Percentiles rank a stretch among this genome's conserved stretches.
Evolutionary conservation across 2,888 invertebrate species (phyloP).

Genomic region (Odontocolon sp.): DNA sequence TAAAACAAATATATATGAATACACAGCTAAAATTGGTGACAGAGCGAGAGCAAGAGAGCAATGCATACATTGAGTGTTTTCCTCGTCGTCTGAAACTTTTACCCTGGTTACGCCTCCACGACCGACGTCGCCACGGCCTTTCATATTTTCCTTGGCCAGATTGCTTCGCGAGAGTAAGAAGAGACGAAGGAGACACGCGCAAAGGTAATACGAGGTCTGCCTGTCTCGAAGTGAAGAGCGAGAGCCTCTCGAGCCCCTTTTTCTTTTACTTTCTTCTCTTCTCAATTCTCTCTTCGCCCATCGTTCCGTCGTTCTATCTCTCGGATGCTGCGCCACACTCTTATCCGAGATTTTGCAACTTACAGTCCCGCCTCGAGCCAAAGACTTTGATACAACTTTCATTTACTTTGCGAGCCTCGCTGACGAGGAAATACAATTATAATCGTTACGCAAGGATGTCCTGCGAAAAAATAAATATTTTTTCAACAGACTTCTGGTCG

Average conservation of each 20-base stretch:
- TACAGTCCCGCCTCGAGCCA: too few species aligned
- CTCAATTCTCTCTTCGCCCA: conserved; percentile 45
- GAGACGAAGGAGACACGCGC: conserved; percentile 42
- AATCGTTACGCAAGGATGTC: conserved; percentile 55
- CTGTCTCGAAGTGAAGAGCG: conserved; percentile 35
- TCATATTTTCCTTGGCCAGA: conserved; percentile 55
- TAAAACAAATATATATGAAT: too few species aligned
- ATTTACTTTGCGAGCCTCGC: conserved; percentile 69
- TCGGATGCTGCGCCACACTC: too few species aligned
- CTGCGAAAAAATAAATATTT: too few species aligned
- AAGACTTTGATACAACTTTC: conserved; percentile 74
- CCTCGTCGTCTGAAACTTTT: conserved; percentile 22
- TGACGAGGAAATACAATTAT: conserved; percentile 73
- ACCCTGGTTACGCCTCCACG: conserved; percentile 32
- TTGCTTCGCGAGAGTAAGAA: conserved; percentile 45
- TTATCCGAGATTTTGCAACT: too few species aligned
- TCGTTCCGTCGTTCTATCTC: too few species aligned
- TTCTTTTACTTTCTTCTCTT: conserved; percentile 23
- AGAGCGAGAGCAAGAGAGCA: background rate
- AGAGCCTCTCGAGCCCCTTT: conserved; percentile 32
- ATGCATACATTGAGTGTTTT: conserved; percentile 35
- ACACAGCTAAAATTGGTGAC: too few species aligned
- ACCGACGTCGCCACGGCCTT: conserved; percentile 35
- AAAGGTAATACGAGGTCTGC: conserved; percentile 47
- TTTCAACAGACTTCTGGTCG: too few species aligned